Base-by-base conservation (phyloP, 2,888 invertebrate genomes). In the Drosophila kuntzei region DNA sequence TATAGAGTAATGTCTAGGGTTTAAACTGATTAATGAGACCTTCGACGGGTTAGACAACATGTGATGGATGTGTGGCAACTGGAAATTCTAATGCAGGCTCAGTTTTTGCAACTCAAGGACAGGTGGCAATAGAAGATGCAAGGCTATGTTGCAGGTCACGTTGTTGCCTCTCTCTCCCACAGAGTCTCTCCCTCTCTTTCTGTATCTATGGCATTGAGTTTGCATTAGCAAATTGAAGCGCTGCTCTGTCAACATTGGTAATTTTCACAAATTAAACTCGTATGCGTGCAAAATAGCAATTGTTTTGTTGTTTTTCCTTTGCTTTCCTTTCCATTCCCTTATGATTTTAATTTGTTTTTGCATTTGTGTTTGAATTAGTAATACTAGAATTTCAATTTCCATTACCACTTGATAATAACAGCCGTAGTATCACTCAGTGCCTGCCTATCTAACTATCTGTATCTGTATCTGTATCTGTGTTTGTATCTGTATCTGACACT, bases 341-440 rank as follows among this genome's bases (percentile, higher is more conserved):
- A 59, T 69, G 37, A 25, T 39, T 71, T 51, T 53, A 36, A 53
- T 53, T 51, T 29, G 29, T 32, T 22, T 74, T 43, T 22, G n/a
- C 37, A 29, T 57, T 46, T 18, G 51, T 22, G 12, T 59, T 51
- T 39, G 29, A 37, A 65, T 37, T 41, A 51, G 36, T 53, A 60
- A 16, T 41, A 51, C 54, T 61, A 37, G 61, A 55, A 62, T 54
- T 76, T 76, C 57, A 68, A 72, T 68, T 73, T 63, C 14, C 43
- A 58, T 37, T 53, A 25, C 14, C 71, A 66, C 20, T 61, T 66
- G 72, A 36, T 39, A 36, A 25, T 2, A 27, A n/a, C 27, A 14
- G 27, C 61, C 47, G 64, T 43, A 65, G 82, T 79, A 60, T 65
- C 65, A 57, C 50, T 58, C 54, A 6, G 81, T 78, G 79, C 53